Percentiles rank a stretch among this genome's conserved stretches.
Evolutionary conservation across 2,888 invertebrate species (phyloP).

Genomic region (Melinopterus prodromus): DNA sequence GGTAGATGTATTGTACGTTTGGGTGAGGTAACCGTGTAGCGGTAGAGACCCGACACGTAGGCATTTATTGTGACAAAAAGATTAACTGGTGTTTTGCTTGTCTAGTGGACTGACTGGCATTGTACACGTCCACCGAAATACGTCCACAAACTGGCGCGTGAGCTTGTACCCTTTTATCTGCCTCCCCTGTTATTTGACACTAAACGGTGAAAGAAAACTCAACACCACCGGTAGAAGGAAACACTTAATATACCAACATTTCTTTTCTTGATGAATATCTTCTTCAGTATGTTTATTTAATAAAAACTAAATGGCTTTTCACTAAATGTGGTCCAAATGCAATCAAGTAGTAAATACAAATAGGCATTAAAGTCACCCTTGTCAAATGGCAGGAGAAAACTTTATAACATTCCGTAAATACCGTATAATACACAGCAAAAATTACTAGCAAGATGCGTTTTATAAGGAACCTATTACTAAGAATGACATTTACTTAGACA

Average conservation of each 20-base stretch:
- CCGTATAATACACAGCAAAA: too few relatives aligned
- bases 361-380: too few relatives aligned
- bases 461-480: too few relatives aligned
- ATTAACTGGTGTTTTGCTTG: slow-evolving; percentile 32
- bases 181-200: not conserved
- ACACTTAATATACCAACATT: not conserved
- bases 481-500: too few relatives aligned
- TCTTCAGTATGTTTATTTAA: too few relatives aligned
- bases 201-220: not conserved
- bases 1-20: slow-evolving; percentile 13
- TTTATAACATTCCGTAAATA: too few relatives aligned
- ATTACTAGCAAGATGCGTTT: too few relatives aligned
- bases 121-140: not conserved
- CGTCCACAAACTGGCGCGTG: not conserved
- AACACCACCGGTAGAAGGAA: not conserved
- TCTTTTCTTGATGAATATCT: not conserved
- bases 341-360: too few relatives aligned
- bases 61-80: slow-evolving; percentile 39
- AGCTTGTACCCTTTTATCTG: not conserved
- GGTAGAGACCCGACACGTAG: not conserved
- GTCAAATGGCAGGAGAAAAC: too few relatives aligned
- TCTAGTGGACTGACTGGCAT: not conserved
- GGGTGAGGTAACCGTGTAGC: slow-evolving; percentile 16
- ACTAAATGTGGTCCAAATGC: too few relatives aligned
- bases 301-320: too few relatives aligned